Evolutionary conservation across 2,888 invertebrate genomes (phyloP), one percentile per base, ranked within the genome.

Genomic region (Drosophila gaucha): DNA sequence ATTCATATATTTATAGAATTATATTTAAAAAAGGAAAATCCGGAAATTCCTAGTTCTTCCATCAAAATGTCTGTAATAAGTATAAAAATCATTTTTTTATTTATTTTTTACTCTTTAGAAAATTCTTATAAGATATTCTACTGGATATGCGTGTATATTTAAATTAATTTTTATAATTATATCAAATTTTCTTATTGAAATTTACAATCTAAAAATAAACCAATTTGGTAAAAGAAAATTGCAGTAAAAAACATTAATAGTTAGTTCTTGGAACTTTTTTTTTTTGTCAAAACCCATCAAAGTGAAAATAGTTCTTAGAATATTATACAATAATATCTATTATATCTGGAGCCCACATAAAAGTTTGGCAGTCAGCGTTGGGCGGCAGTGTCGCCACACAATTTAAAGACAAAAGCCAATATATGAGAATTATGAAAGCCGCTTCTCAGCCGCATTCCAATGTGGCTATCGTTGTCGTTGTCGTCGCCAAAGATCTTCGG

Each of bases 371-470:
- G 60, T 10, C 31, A 24, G 30, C 33, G 18, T 28, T 20, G 26
- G 41, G 24, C 24, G 26, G 16, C 20, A 30, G 10, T 49, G 38
- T 68, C 64, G 63, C 52, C 46, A 39, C 43, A 54, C 52, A 26
- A 18, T 57, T 35, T 31, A 46, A 30, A 39, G 52, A 26, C 56
- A 46, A 65, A 55, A 56, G 74, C 47, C 74, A 78, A 75, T 70
- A 67, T 78, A 67, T 67, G 68, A 74, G 78, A 76, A 76, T 78
- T 71, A 80, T 83, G 78, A 74, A 67, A 47, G 66, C 62, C 58
- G 59, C 65, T 58, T 64, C 38, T 47, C 50, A 41, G 64, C 50
- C 36, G 59, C 82, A 82, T 80, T 80, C 78, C 83, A 63, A 36
- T 65, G 54, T 55, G 54, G 67, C 62, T 77, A 63, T 66, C 63